Conservation (phyloP, 2,888 invertebrate species). For the Pyrrhosoma nymphula region DNA sequence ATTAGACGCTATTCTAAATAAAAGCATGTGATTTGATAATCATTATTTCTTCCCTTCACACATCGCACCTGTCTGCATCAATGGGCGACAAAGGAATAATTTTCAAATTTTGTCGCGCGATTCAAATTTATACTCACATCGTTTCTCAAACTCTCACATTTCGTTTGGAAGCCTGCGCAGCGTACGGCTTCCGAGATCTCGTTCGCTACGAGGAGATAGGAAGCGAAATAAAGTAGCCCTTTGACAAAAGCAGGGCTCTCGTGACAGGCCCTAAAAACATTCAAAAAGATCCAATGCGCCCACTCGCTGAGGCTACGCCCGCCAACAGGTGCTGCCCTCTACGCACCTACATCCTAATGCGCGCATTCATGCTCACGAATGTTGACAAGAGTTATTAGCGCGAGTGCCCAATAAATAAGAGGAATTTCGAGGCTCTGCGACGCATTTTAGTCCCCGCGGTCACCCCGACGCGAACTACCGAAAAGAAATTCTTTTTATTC, state of each 20-base stretch:
- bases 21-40: too few relatives aligned
- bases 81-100: too few relatives aligned
- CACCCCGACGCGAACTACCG: background rate
- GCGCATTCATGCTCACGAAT: background rate
- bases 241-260: background rate
- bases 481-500: background rate
- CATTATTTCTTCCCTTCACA: too few relatives aligned
- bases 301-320: background rate
- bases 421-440: background rate
- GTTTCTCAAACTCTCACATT: too few relatives aligned
- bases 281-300: background rate
- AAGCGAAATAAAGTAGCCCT: background rate
- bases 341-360: background rate
- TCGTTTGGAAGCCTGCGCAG: too few relatives aligned
- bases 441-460: too few relatives aligned
- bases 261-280: background rate
- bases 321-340: background rate
- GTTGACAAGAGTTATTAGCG: background rate
- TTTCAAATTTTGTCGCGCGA: too few relatives aligned
- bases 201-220: background rate
- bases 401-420: background rate
- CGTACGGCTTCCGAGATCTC: too few relatives aligned
- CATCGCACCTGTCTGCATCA: too few relatives aligned
- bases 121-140: too few relatives aligned
- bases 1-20: too few relatives aligned